Evolutionary conservation across 2,113 vertebrate genomes (phyloP).

Genomic region (Takifugu bimaculatus): DNA sequence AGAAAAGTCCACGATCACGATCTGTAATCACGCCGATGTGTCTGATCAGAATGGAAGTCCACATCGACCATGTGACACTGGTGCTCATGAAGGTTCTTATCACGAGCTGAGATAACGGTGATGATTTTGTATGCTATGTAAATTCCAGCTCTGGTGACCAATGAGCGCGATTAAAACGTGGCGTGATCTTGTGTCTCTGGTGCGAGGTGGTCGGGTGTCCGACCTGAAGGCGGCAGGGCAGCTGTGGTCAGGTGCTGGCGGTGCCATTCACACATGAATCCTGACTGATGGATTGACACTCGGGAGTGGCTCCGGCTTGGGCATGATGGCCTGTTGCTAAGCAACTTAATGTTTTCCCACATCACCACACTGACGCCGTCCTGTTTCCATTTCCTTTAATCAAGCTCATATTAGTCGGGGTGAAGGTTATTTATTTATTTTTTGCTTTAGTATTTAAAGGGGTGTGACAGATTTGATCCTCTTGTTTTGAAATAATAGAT

Average conservation of each 20-base stretch:
- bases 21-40: no score
- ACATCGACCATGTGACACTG: no score
- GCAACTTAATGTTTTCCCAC: conserved; percentile 65
- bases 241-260: conserved; percentile 29
- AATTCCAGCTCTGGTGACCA: no score
- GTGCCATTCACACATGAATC: conserved; percentile 34
- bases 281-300: conserved; percentile 23
- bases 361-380: conserved; percentile 74
- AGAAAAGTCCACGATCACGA: no score
- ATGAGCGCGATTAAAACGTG: no score
- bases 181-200: no score
- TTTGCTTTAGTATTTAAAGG: neutral
- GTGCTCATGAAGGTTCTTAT: no score
- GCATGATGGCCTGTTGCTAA: conserved; percentile 72
- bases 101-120: no score
- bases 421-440: conserved; percentile 4
- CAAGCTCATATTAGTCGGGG: conserved; percentile 35
- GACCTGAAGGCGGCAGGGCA: no score
- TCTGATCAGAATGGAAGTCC: no score
- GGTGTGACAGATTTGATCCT: neutral
- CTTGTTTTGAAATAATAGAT: neutral
- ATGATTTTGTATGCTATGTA: no score
- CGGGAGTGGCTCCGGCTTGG: conserved; percentile 60
- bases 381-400: conserved; percentile 64
- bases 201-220: no score